phyloP scores from a whole-genome alignment of 1,140 invertebrate species.

The Pseudachorutes palmiensis region DNA sequence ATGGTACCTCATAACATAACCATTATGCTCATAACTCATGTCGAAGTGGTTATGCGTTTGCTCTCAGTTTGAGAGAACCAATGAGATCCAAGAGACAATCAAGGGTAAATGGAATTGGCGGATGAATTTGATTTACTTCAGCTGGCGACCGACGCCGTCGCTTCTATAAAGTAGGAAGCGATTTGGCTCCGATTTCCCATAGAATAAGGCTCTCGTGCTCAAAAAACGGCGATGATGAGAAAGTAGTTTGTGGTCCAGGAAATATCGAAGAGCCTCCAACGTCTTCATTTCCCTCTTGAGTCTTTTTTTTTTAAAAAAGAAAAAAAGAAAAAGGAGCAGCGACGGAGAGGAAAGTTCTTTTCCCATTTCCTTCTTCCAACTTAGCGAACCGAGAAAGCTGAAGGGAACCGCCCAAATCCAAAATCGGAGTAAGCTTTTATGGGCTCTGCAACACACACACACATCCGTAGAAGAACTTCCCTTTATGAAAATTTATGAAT shows the following conservation, averaged over 20 bases:
- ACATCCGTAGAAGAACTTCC: constrained; percentile 6
- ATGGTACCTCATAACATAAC: not conserved
- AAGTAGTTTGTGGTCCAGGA: not conserved
- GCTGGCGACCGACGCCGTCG: too few species aligned
- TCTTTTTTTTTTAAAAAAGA: not conserved
- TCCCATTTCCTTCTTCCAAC: not conserved
- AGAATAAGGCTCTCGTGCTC: too few species aligned
- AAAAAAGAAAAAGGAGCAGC: not conserved
- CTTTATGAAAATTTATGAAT: constrained; percentile 19
- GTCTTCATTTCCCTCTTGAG: not conserved
- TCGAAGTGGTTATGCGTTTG: too few species aligned
- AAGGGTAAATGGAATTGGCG: not conserved
- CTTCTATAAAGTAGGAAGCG: not conserved
- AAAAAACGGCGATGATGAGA: too few species aligned
- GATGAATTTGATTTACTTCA: not conserved
- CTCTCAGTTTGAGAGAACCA: too few species aligned
- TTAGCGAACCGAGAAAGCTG: not conserved
- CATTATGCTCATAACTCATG: not conserved
- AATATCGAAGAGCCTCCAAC: not conserved
- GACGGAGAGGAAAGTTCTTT: too few species aligned
- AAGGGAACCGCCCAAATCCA: not conserved
- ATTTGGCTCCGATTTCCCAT: not conserved
- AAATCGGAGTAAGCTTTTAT: not conserved
- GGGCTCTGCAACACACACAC: too few species aligned
- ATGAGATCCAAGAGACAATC: not conserved